Percentiles rank a stretch among this genome's conserved stretches.
Evolutionary conservation across 2,113 vertebrate genomes (phyloP).

Genomic region (Sporophila hypoxantha): DNA sequence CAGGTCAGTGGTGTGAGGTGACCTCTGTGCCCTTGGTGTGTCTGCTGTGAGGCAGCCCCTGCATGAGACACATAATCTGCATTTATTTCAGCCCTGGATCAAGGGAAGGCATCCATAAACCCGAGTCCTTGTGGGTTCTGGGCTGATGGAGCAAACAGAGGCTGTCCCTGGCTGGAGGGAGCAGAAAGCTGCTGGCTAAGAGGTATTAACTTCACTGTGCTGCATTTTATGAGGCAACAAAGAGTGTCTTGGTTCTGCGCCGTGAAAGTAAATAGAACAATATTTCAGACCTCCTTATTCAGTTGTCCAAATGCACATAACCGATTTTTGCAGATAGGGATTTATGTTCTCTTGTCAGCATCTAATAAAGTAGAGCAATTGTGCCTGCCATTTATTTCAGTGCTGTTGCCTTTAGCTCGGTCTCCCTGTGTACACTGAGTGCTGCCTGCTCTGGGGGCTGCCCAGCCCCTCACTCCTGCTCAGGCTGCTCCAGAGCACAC

Average conservation of each 20-base stretch:
- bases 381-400: constrained; percentile 38
- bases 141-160: not conserved
- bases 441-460: not conserved
- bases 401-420: constrained; percentile 32
- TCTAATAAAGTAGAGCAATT: constrained; percentile 60
- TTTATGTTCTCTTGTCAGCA: constrained; percentile 58
- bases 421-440: not conserved
- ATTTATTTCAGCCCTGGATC: not conserved
- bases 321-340: constrained; percentile 59
- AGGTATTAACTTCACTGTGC: constrained; percentile 49
- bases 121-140: not conserved
- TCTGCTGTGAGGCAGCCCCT: not conserved
- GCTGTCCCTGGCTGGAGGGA: constrained; percentile 4
- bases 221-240: constrained; percentile 61
- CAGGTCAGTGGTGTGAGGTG: not conserved
- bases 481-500: rapidly evolving
- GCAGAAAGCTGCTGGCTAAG: constrained; percentile 44
- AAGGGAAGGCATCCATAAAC: not conserved
- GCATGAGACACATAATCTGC: not conserved
- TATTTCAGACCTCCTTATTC: constrained; percentile 61
- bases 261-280: constrained; percentile 61
- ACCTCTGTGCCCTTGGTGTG: not conserved
- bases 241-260: constrained; percentile 57
- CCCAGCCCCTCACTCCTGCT: rapidly evolving
- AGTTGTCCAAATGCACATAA: constrained; percentile 62